A percentile compares a stretch with the other conserved stretches of the same genome.
phyloP scores from a whole-genome alignment of 2,113 vertebrate species.

The Oceanodroma tethys region DNA sequence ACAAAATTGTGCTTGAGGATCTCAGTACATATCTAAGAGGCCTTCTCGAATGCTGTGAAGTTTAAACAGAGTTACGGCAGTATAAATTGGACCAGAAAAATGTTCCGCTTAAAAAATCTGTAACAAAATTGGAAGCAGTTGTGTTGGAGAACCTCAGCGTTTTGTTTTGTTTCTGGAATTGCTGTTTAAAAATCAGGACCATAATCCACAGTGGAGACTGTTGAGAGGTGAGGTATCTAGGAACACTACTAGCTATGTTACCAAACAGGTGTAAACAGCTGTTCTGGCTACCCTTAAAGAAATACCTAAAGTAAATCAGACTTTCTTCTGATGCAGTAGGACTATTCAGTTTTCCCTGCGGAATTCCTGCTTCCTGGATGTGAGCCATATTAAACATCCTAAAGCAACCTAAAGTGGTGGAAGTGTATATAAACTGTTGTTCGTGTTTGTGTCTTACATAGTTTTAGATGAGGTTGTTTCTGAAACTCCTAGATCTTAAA shows the following conservation, averaged over 20 bases:
- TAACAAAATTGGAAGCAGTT: background rate
- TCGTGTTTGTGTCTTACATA: background rate
- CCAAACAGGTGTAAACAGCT: background rate
- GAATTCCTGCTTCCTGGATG: background rate
- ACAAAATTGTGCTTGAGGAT: background rate
- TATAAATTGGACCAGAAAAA: background rate
- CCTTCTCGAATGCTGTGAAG: background rate
- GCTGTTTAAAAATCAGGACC: background rate
- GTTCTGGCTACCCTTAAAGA: background rate
- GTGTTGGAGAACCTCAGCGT: background rate
- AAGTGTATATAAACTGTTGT: background rate
- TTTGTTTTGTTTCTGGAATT: background rate
- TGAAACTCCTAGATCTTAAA: background rate
- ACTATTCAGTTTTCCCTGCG: background rate
- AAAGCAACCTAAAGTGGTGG: background rate
- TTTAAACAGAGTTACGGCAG: background rate
- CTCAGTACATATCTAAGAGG: background rate
- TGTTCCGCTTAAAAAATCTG: background rate
- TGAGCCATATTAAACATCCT: conserved; percentile 11
- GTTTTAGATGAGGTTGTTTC: background rate
- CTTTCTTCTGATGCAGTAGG: background rate
- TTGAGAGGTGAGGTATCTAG: background rate
- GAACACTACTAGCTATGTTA: background rate
- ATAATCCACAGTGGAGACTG: background rate
- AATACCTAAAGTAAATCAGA: background rate